Evolutionary conservation across 2,113 vertebrate species (phyloP), one percentile per base, ranked within the genome.

Genomic region (Menidia beryllina): DNA sequence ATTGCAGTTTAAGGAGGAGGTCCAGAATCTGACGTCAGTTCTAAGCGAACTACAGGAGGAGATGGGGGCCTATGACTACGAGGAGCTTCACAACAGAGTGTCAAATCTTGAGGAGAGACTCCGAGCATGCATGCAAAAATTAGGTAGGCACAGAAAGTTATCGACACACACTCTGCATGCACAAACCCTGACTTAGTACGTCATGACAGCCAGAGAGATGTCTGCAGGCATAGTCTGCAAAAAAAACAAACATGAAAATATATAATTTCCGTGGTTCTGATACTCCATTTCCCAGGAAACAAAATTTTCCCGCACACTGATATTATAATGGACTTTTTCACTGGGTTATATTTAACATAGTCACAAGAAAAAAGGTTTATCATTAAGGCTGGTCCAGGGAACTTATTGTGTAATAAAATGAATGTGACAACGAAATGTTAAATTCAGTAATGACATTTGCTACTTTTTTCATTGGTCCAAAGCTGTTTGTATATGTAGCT

Each of bases 1-100:
- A 94, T 97, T 98, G 95, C 97, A 97, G 94, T 99, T 99, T 97
- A 99, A 99, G 91, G 97, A 97, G 94, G 98, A 99, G 94, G 96
- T 94, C 94, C 96, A 97, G 96, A 98, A 99, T 93, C 94, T 99
- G 95, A 98, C 98, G 94, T 95, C 97, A 94, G 97, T 97, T 93
- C 96, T 99, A 94, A 96, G 92, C 94, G 94, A 96, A 90, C 97
- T 98, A 91, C 98, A 99, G 94, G 96, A 98, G 87, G 97, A 98
- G 89, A 97, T 98, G 96, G 98, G 97, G 93, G 95, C 96, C 94
- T 97, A 96, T 95, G 97, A 98, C 96, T 99, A 98, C 95, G 97
- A 99, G 93, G 97, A 99, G 90, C 96, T 99, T 69, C 98, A 98
- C 94, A 96, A 91, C 95, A 96, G 97, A 94, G 96, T 98, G 94